Evolutionary conservation across 2,797 vertebrate species (phyloP).

Genomic region (Gobionotothen gibberifrons): DNA sequence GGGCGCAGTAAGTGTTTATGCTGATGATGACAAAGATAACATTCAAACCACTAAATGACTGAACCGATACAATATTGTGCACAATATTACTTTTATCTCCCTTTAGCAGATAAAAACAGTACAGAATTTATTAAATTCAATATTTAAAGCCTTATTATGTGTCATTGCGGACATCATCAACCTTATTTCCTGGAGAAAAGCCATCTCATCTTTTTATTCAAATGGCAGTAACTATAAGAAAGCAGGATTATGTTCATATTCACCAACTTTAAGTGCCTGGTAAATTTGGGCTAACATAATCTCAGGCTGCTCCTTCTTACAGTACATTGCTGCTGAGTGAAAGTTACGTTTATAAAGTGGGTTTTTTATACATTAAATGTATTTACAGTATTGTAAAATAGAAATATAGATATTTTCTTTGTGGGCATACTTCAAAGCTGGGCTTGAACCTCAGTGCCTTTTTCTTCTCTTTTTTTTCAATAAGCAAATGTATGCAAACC

Average conservation of each 20-base stretch:
- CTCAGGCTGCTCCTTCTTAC: not conserved
- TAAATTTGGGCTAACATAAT: not conserved
- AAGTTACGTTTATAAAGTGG: not conserved
- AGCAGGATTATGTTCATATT: slow-evolving; percentile 2
- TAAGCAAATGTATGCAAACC: not conserved
- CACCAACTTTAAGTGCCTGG: not conserved
- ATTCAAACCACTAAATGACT: slow-evolving; percentile 10
- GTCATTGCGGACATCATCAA: slow-evolving; percentile 7
- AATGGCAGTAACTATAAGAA: not conserved
- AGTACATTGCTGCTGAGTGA: not conserved
- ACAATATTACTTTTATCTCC: slow-evolving; percentile 18
- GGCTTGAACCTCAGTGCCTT: not conserved
- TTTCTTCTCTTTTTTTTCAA: not conserved
- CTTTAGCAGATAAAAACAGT: slow-evolving; percentile 5
- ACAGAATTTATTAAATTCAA: not conserved
- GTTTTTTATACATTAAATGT: not conserved
- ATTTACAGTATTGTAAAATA: not conserved
- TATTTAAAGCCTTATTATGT: slow-evolving; percentile 23
- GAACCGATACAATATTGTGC: slow-evolving; percentile 4
- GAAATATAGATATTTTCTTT: not conserved
- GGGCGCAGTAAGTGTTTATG: not conserved
- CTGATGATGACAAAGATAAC: not conserved
- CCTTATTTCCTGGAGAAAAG: slow-evolving; percentile 40
- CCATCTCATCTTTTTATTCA: slow-evolving; percentile 2
- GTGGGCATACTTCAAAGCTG: not conserved